Percentiles rank a stretch among this genome's conserved stretches.
Evolutionary conservation across 1,140 invertebrate species (phyloP).

Genomic region (Dendroctonus valens): DNA sequence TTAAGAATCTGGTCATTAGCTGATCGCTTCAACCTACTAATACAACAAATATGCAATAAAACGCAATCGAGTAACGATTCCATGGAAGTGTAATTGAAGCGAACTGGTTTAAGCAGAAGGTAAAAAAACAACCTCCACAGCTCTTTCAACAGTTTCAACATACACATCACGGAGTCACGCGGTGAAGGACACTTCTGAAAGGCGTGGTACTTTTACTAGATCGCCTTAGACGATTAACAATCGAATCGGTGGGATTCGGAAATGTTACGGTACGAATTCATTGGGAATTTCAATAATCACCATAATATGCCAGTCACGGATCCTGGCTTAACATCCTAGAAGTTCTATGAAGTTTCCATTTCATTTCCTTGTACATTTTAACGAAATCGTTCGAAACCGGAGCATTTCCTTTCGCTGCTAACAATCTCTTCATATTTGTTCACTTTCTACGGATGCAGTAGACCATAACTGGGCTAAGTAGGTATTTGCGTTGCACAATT

Average conservation of each 20-base stretch:
- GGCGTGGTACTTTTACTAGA: conserved; percentile 30
- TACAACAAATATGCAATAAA: background rate
- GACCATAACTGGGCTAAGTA: no score
- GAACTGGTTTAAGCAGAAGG: background rate
- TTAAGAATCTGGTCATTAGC: background rate
- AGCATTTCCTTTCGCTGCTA: background rate
- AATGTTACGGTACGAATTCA: background rate
- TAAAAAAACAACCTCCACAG: background rate
- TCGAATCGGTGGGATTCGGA: background rate
- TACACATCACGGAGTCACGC: conserved; percentile 7
- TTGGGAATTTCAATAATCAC: background rate
- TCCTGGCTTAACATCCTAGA: background rate
- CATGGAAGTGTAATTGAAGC: background rate
- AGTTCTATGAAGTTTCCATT: background rate
- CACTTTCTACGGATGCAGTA: no score
- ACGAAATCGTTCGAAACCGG: background rate
- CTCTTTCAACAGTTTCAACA: conserved; percentile 9
- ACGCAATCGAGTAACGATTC: background rate
- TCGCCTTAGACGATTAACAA: conserved; percentile 10
- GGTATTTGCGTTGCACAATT: background rate
- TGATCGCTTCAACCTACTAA: background rate
- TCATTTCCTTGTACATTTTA: background rate
- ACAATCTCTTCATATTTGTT: no score
- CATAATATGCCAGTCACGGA: background rate
- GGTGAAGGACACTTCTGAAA: conserved; percentile 26